These are phyloP conservation scores for Cryptomyrus ogoouensis DNA, from an alignment of 2,113 vertebrate species.

Conservation along the genomic window DNA sequence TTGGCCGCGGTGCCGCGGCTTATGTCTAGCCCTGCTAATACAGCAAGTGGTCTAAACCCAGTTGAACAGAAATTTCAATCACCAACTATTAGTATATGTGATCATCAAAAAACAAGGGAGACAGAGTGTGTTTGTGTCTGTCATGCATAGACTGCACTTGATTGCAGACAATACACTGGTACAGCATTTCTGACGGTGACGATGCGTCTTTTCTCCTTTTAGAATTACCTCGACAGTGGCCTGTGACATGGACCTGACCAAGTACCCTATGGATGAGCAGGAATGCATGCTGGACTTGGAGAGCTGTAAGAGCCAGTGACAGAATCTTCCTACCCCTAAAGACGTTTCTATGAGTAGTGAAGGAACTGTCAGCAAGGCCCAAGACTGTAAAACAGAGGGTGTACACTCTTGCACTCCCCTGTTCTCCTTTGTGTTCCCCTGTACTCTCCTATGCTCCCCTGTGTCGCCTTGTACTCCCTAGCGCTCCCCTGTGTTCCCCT, in stretches of 20 bases:
- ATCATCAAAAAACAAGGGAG: too few relatives aligned
- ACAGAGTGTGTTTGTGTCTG: background rate
- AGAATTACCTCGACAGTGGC: constrained; percentile 93
- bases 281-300: constrained; percentile 94
- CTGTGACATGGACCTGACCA: constrained; percentile 96
- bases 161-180: too few relatives aligned
- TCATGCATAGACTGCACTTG: background rate
- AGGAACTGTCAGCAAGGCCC: background rate
- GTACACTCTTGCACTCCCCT: background rate
- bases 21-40: too few relatives aligned
- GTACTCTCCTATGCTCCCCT: background rate
- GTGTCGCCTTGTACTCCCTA: background rate
- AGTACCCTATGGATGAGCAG: constrained; percentile 96
- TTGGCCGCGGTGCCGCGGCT: too few relatives aligned
- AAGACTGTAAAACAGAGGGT: background rate
- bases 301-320: constrained; percentile 75
- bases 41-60: background rate
- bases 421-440: background rate
- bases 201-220: background rate
- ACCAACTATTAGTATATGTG: background rate
- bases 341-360: background rate
- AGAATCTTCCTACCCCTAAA: background rate
- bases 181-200: background rate
- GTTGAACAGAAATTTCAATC: background rate
- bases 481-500: too few relatives aligned